Percentiles rank a stretch among this genome's conserved stretches.
Conservation (phyloP, 2,797 vertebrate species). For the Pseudochaenichthys georgianus region DNA sequence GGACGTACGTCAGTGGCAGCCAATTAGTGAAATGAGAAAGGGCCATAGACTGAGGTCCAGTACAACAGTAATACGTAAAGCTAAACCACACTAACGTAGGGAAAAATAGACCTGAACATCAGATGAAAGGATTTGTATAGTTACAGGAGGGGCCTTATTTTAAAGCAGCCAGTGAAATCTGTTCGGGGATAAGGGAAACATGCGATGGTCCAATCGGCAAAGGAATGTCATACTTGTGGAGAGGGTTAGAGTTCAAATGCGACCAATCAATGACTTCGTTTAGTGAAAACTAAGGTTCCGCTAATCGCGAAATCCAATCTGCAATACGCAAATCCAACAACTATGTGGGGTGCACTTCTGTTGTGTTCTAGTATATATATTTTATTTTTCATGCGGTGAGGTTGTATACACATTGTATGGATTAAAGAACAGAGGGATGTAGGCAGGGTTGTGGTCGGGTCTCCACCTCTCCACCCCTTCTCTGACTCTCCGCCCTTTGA, state of each 20-base stretch:
- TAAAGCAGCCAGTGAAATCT: slow-evolving; percentile 38
- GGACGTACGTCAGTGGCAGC: too few relatives aligned
- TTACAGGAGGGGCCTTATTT: not conserved
- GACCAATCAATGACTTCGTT: slow-evolving; percentile 57
- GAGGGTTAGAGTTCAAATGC: slow-evolving; percentile 61
- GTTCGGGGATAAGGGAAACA: too few relatives aligned
- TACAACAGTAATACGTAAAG: too few relatives aligned
- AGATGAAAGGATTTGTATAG: too few relatives aligned
- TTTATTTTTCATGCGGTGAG: not conserved
- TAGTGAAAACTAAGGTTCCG: not conserved
- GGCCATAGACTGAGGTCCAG: too few relatives aligned
- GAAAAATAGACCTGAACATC: too few relatives aligned
- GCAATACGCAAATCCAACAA: rapidly evolving
- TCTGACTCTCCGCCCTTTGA: slow-evolving; percentile 82
- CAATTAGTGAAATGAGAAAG: too few relatives aligned
- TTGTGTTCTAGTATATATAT: rapidly evolving
- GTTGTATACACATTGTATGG: not conserved
- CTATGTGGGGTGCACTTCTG: not conserved
- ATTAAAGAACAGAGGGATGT: not conserved
- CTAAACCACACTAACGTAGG: too few relatives aligned
- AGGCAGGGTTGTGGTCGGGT: slow-evolving; percentile 52
- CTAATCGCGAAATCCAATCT: too few relatives aligned
- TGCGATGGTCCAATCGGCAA: slow-evolving; percentile 34
- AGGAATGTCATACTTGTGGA: not conserved
- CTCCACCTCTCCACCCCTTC: slow-evolving; percentile 56